These are phyloP conservation scores for Mohoua ochrocephala DNA, from an alignment of 2,113 vertebrate genomes.

Conservation along the genomic window DNA sequence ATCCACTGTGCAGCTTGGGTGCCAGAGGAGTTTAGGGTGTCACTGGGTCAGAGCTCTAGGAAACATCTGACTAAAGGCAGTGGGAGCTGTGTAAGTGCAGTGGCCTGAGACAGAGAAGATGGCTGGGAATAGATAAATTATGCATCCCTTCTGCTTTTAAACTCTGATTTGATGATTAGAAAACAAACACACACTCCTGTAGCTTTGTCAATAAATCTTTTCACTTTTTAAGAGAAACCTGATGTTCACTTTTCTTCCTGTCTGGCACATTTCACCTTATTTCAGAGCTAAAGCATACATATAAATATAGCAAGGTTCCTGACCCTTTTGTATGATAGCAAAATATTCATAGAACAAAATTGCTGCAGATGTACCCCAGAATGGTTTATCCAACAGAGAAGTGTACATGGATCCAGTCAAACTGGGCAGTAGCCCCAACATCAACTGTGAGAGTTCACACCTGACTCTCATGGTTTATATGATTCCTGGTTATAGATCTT, in stretches of 20 bases:
- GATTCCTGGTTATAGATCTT: not conserved
- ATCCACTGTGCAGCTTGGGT: fast-evolving
- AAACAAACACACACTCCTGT: not conserved
- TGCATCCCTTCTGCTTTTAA: not conserved
- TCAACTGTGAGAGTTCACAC: fast-evolving
- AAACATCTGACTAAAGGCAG: not conserved
- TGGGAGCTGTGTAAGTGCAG: not conserved
- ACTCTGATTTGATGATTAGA: not conserved
- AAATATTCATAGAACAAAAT: not conserved
- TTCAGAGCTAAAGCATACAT: not conserved
- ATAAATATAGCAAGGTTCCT: not conserved
- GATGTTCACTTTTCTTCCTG: not conserved
- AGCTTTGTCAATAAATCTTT: not conserved
- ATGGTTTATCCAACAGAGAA: not conserved
- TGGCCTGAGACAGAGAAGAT: not conserved
- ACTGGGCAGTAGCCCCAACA: not conserved
- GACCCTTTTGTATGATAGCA: not conserved
- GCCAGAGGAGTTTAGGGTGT: not conserved
- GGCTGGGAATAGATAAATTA: not conserved
- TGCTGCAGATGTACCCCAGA: not conserved
- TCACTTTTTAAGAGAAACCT: not conserved
- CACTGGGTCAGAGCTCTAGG: not conserved
- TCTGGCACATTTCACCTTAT: not conserved
- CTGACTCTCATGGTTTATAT: not conserved
- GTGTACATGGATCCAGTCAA: not conserved